phyloP scores from a whole-genome alignment of 2,888 invertebrate genomes.

The Alviniconcha strummeri region DNA sequence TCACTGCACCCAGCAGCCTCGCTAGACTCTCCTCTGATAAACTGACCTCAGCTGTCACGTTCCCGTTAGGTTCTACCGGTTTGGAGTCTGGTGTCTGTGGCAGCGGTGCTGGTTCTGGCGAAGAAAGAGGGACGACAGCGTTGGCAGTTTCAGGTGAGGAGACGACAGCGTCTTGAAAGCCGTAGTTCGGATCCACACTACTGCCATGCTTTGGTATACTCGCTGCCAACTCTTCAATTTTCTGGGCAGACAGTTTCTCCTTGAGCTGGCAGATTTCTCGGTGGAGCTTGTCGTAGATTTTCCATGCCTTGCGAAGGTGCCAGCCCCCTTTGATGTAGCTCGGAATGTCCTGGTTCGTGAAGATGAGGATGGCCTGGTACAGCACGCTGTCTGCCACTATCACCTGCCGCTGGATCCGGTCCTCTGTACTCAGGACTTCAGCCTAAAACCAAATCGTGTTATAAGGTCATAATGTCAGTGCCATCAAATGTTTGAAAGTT shows the following conservation, averaged over 20 bases:
- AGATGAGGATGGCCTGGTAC: conserved; percentile 80
- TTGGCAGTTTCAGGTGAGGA: background rate
- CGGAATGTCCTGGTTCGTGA: conserved; percentile 81
- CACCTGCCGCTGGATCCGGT: conserved; percentile 80
- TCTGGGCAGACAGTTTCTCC: conserved; percentile 57
- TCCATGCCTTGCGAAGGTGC: conserved; percentile 82
- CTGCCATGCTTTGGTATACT: background rate
- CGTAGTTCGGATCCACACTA: background rate
- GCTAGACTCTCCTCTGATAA: conserved; percentile 31
- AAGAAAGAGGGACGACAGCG: background rate
- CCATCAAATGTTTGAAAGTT: background rate
- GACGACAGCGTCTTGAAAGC: conserved; percentile 17
- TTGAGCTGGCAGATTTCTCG: conserved; percentile 78
- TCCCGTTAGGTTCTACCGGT: conserved; percentile 1
- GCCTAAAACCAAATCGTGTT: background rate
- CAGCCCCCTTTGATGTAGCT: conserved; percentile 81
- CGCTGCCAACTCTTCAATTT: conserved; percentile 32
- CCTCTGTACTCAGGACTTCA: conserved; percentile 69
- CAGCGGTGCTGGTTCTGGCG: background rate
- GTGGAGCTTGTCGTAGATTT: conserved; percentile 81
- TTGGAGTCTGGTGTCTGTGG: background rate
- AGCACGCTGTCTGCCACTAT: conserved; percentile 81
- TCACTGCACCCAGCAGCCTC: conserved; percentile 81
- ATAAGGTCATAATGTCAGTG: background rate
- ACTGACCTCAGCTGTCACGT: background rate